Conservation (phyloP, 2,888 invertebrate species). For the Euplexia lucipara region DNA sequence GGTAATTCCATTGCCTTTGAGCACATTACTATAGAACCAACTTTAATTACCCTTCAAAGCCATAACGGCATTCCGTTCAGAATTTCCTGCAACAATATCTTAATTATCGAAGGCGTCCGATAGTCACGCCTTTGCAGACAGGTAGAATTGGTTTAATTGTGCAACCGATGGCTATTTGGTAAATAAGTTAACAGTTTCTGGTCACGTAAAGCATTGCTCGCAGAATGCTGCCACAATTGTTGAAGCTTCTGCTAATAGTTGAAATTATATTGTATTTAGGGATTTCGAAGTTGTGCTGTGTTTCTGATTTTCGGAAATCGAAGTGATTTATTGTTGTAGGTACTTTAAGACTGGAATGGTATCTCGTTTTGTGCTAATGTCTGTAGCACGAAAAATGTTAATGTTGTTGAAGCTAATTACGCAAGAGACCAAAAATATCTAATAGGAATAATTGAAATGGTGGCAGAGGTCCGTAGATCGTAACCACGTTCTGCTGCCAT, state of each 20-base stretch:
- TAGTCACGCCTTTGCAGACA: slow-evolving; percentile 62
- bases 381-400: background rate
- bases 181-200: slow-evolving; percentile 60
- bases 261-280: slow-evolving; percentile 57
- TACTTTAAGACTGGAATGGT: no score
- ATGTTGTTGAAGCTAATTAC: background rate
- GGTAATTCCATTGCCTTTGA: background rate
- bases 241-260: slow-evolving; percentile 25
- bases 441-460: no score
- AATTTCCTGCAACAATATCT: slow-evolving; percentile 45
- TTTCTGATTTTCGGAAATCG: slow-evolving; percentile 4
- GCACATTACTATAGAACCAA: background rate
- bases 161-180: slow-evolving; percentile 56
- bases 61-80: slow-evolving; percentile 6
- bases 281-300: slow-evolving; percentile 46
- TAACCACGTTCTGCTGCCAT: no score
- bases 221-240: slow-evolving; percentile 41
- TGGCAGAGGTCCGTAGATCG: no score
- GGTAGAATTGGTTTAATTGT: slow-evolving; percentile 67
- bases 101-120: slow-evolving; percentile 53
- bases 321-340: background rate
- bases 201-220: slow-evolving; percentile 61
- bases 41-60: slow-evolving; percentile 30
- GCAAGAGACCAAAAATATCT: background rate
- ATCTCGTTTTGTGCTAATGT: background rate